Evolutionary conservation across 1,140 invertebrate genomes (phyloP), one percentile per base, ranked within the genome.

Genomic region (Ephestia elutella): DNA sequence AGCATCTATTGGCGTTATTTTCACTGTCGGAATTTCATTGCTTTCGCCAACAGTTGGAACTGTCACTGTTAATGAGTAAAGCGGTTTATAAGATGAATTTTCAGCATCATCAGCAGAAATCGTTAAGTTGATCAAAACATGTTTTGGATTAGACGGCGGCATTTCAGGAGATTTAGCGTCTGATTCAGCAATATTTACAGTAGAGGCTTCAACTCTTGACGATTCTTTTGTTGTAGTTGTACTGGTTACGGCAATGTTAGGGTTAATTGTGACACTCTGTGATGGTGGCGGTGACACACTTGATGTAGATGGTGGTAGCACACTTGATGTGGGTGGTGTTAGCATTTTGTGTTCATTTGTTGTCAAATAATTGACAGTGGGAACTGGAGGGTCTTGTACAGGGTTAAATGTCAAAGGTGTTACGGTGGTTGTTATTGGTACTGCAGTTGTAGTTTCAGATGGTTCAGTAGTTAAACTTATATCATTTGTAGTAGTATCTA

Each of bases 51-150:
- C 86, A 61, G 91, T 92, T 7, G 94, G 93, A 57, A 95, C 91
- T 49, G 91, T 93, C 60, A 95, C 91, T 60, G 94, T 94, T 63
- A 95, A 82, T 38, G 94, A 91, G 87, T 94, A 95, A 61, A 95
- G 83, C 48, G 92, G 92, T 68, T 92, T 91, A 68, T 90, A 89
- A 66, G 86, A 80, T 68, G 87, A 86, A 70, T 82, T 84, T 61
- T 89, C 83, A 63, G 88, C 89, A 65, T 91, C 90, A 66, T 93
- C 92, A 17, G 92, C 91, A 17, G 92, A 91, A 70, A 95, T 94
- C 2, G 93, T 94, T 58, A 95, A 89, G 86, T 95, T 95, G 51
- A 95, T 93, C 64, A 93, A 87, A 64, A 95, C 89, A 62, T 91
- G 90, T 85, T 92, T 92, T 48, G 89, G 68, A 64, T 78, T 87